These are phyloP conservation scores for Petrocephalus microphthalmus DNA, from an alignment of 2,113 vertebrate species.

Conservation along the genomic window DNA sequence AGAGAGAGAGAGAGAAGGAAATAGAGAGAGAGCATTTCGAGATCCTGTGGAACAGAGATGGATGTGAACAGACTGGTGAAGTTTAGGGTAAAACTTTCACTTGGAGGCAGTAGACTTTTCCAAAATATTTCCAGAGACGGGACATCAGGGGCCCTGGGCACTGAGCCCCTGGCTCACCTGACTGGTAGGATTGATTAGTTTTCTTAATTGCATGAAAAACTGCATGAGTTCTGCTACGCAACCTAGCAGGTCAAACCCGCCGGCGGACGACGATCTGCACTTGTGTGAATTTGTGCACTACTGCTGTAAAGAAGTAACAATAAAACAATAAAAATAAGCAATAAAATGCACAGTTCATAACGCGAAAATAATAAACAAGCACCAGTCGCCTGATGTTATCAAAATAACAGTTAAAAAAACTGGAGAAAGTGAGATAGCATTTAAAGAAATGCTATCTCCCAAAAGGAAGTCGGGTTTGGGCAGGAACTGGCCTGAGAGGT, in stretches of 20 bases:
- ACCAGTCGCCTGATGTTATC: too few relatives aligned
- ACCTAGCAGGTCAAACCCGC: neutral
- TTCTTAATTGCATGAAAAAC: neutral
- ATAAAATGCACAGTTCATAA: too few relatives aligned
- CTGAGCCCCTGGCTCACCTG: neutral
- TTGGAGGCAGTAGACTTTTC: neutral
- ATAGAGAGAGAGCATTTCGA: conserved; percentile 32
- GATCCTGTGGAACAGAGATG: neutral
- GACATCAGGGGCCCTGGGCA: neutral
- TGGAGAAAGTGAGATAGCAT: too few relatives aligned
- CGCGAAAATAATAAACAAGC: too few relatives aligned
- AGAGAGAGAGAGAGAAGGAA: conserved; percentile 24
- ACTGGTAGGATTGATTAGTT: neutral
- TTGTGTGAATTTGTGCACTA: neutral
- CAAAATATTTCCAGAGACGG: neutral
- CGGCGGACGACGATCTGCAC: neutral
- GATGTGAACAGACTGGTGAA: neutral
- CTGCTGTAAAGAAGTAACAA: too few relatives aligned
- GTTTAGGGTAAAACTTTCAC: neutral
- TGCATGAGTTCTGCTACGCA: neutral
- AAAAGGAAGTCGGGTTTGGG: too few relatives aligned
- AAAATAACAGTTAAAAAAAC: too few relatives aligned
- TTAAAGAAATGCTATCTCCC: too few relatives aligned
- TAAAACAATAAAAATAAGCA: too few relatives aligned
- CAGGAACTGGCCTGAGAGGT: neutral